Conservation (phyloP, 2,888 invertebrate genomes). For the Pterostichus niger region DNA sequence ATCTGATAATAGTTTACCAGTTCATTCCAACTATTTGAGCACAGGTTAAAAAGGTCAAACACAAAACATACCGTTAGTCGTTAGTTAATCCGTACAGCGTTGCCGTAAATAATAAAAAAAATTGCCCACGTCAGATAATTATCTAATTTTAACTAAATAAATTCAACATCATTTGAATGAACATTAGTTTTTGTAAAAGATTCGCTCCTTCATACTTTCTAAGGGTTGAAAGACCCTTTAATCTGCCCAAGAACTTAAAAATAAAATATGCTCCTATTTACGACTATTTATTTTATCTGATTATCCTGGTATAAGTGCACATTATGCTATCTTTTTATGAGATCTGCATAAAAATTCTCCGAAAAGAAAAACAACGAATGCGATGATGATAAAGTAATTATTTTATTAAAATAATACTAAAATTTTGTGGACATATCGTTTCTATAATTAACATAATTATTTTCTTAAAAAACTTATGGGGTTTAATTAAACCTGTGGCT, state of each 20-base stretch:
- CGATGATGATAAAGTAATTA: too few species aligned
- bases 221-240: background rate
- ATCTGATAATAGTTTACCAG: background rate
- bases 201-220: background rate
- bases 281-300: slow-evolving; percentile 12
- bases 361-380: too few species aligned
- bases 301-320: background rate
- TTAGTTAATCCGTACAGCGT: background rate
- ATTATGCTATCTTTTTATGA: too few species aligned
- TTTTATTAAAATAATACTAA: too few species aligned
- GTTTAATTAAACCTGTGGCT: too few species aligned
- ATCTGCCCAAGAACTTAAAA: background rate
- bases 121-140: background rate
- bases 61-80: background rate
- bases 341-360: too few species aligned
- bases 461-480: too few species aligned
- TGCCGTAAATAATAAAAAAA: background rate
- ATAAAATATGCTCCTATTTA: slow-evolving; percentile 16
- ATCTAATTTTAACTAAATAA: background rate
- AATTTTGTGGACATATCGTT: too few species aligned
- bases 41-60: slow-evolving; percentile 23
- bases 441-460: too few species aligned
- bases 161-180: too few species aligned
- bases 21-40: background rate
- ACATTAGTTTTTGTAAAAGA: background rate